Evolutionary conservation across 2,888 invertebrate species (phyloP).

Genomic region (Lasioglossum marginatum): DNA sequence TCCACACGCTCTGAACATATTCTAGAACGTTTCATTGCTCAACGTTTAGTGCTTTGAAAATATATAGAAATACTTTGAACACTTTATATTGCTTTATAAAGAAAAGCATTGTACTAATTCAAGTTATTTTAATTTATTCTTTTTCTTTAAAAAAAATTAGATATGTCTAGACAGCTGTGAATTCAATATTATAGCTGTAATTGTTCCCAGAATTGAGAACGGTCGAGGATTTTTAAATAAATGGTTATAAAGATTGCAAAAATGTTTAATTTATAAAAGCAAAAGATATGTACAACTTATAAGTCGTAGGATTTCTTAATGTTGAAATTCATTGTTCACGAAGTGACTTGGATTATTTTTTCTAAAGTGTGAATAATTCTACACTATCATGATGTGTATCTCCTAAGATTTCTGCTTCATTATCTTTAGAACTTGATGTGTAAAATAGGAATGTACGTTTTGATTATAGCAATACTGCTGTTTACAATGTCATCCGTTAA

Average conservation of each 20-base stretch:
- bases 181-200: not conserved
- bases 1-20: slow-evolving; percentile 21
- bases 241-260: not conserved
- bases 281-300: slow-evolving; percentile 1
- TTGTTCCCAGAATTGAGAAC: not conserved
- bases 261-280: not conserved
- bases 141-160: not conserved
- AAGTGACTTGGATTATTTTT: not conserved
- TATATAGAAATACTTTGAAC: slow-evolving; percentile 27
- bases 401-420: slow-evolving; percentile 42
- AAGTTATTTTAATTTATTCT: slow-evolving; percentile 18
- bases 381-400: slow-evolving; percentile 27
- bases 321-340: not conserved
- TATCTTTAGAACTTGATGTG: slow-evolving; percentile 40
- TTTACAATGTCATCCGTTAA: slow-evolving; percentile 27
- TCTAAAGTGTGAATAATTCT: not conserved
- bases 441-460: slow-evolving; percentile 47
- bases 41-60: slow-evolving; percentile 36
- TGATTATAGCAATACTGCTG: slow-evolving; percentile 21
- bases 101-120: slow-evolving; percentile 23
- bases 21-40: not conserved
- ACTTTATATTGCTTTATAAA: slow-evolving; percentile 30
- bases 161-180: not conserved
- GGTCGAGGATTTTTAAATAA: not conserved
- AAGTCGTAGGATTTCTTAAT: not conserved